Conservation (phyloP, 2,113 vertebrate genomes). For the Gavialis gangeticus region DNA sequence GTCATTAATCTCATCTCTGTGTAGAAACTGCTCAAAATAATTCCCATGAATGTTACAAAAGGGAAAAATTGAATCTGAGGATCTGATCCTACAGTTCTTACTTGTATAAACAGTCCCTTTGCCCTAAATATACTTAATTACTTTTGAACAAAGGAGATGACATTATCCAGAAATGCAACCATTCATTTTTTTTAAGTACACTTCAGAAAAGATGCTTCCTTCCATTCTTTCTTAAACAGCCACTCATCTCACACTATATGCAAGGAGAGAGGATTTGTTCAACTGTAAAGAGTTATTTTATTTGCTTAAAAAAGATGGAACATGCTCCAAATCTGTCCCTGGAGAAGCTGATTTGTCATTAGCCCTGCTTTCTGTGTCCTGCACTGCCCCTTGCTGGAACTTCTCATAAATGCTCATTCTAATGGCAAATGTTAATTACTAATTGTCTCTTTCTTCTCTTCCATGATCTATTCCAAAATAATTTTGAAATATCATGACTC, state of each 20-base stretch:
- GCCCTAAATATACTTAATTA: neutral
- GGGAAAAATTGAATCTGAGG: neutral
- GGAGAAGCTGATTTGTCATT: neutral
- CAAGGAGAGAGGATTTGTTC: neutral
- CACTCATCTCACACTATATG: neutral
- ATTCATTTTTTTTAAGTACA: neutral
- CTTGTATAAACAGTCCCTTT: neutral
- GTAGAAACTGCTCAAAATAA: neutral
- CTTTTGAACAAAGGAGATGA: neutral
- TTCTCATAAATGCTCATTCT: constrained; percentile 39
- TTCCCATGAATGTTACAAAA: neutral
- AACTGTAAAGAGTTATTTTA: neutral
- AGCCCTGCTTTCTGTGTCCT: constrained; percentile 58
- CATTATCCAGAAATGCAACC: neutral
- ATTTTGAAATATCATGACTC: neutral
- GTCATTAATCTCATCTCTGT: neutral
- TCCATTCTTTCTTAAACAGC: neutral
- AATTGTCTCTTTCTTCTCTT: neutral
- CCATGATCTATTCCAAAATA: neutral
- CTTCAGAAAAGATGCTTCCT: neutral
- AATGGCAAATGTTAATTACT: constrained; percentile 11
- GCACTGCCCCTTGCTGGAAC: constrained; percentile 77
- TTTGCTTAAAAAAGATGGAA: neutral
- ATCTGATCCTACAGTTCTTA: neutral
- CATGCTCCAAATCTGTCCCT: neutral